Percentiles rank a stretch among this genome's conserved stretches.
Conservation (phyloP, 2,113 vertebrate species). For the Neogobius melanostomus region DNA sequence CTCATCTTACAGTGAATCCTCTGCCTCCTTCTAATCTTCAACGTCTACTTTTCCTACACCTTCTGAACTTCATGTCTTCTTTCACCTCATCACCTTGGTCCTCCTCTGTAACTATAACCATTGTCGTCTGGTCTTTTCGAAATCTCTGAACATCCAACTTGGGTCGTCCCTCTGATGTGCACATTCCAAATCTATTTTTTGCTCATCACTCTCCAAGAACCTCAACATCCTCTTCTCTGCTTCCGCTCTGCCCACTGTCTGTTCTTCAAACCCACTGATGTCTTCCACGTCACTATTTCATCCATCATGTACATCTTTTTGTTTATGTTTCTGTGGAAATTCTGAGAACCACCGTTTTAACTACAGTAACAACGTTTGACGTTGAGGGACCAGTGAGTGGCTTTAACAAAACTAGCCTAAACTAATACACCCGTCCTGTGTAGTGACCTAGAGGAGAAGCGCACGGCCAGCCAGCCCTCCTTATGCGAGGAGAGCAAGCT, state of each 20-base stretch:
- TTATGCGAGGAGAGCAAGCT: conserved; percentile 85
- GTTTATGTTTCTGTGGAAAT: neutral
- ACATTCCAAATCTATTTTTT: neutral
- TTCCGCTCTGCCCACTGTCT: neutral
- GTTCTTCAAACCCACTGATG: neutral
- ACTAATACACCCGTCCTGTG: neutral
- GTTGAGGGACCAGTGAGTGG: neutral
- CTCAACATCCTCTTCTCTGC: neutral
- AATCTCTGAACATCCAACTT: neutral
- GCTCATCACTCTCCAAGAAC: neutral
- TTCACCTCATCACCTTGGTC: neutral
- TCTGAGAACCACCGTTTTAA: neutral
- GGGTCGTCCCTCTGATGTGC: neutral
- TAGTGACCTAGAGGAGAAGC: conserved; percentile 90
- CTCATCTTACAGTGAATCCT: neutral
- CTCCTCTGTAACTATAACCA: neutral
- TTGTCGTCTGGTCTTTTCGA: neutral
- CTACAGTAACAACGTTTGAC: neutral
- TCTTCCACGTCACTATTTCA: neutral
- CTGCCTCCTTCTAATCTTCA: conserved; percentile 7
- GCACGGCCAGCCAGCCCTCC: conserved; percentile 84
- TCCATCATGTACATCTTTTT: neutral
- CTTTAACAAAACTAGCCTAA: neutral
- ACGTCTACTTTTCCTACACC: neutral
- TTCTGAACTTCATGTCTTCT: neutral